Evolutionary conservation across 1,140 invertebrate genomes (phyloP).

Genomic region (Stenopsyche tienmushanensis): DNA sequence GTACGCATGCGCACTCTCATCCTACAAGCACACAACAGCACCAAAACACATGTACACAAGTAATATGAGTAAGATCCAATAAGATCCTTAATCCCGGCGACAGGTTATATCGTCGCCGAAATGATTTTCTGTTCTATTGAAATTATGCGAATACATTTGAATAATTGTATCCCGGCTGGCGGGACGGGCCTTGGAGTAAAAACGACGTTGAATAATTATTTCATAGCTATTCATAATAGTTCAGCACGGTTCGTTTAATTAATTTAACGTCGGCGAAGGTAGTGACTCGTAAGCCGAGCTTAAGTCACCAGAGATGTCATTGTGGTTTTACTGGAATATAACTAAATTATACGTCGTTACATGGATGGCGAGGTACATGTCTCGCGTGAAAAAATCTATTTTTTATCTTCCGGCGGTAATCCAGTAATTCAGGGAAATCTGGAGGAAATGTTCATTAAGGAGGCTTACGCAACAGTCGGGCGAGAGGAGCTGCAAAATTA

Average conservation of each 20-base stretch:
- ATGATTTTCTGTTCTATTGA: not conserved
- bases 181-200: not conserved
- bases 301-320: not conserved
- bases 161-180: not conserved
- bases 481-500: too few relatives aligned
- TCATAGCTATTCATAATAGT: conserved; percentile 15
- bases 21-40: too few relatives aligned
- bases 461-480: too few relatives aligned
- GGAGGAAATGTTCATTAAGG: too few relatives aligned
- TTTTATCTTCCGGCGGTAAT: too few relatives aligned
- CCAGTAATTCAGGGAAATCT: too few relatives aligned
- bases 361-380: too few relatives aligned
- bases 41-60: too few relatives aligned
- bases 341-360: not conserved
- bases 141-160: conserved; percentile 16
- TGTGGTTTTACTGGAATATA: not conserved
- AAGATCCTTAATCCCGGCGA: not conserved
- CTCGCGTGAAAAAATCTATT: too few relatives aligned
- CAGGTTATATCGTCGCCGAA: not conserved
- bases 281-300: not conserved
- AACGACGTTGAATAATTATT: conserved; percentile 8
- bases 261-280: not conserved
- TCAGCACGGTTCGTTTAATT: conserved; percentile 4
- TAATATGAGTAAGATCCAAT: too few relatives aligned
- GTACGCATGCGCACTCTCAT: too few relatives aligned